phyloP scores from a whole-genome alignment of 2,113 vertebrate genomes.

The Meleagris gallopavo region DNA sequence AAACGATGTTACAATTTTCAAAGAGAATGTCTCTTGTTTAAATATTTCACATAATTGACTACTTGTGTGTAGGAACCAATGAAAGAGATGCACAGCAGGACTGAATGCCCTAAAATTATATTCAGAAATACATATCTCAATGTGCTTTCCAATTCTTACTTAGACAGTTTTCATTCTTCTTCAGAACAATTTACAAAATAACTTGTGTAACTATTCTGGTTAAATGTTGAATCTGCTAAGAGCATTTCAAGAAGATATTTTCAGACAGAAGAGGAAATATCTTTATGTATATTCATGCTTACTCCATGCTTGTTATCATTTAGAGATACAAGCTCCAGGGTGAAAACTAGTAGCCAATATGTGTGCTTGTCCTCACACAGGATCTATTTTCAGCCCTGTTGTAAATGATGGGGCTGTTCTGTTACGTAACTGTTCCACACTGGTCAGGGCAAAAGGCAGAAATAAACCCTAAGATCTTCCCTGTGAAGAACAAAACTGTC shows the following conservation, averaged over 20 bases:
- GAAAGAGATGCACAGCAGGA: conserved; percentile 47
- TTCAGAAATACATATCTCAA: conserved; percentile 48
- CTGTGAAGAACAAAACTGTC: not conserved
- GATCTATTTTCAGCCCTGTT: not conserved
- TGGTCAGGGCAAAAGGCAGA: not conserved
- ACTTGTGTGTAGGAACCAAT: conserved; percentile 29
- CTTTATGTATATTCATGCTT: conserved; percentile 31
- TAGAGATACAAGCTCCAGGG: not conserved
- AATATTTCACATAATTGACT: conserved; percentile 56
- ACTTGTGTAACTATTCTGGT: not conserved
- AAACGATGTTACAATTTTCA: conserved; percentile 27
- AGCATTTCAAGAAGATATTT: conserved; percentile 26
- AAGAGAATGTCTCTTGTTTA: conserved; percentile 55
- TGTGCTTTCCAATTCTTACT: conserved; percentile 51
- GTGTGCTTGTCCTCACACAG: not conserved
- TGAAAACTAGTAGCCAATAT: not conserved
- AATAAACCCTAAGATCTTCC: not conserved
- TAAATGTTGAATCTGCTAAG: conserved; percentile 6
- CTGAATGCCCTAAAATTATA: conserved; percentile 46
- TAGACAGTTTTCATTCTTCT: conserved; percentile 27
- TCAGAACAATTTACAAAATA: conserved; percentile 57
- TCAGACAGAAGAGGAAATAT: not conserved
- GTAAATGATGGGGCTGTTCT: not conserved
- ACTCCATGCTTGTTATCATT: not conserved
- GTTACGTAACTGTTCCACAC: not conserved